Base-by-base conservation (phyloP, 2,797 vertebrate genomes). In the Otus scops region DNA sequence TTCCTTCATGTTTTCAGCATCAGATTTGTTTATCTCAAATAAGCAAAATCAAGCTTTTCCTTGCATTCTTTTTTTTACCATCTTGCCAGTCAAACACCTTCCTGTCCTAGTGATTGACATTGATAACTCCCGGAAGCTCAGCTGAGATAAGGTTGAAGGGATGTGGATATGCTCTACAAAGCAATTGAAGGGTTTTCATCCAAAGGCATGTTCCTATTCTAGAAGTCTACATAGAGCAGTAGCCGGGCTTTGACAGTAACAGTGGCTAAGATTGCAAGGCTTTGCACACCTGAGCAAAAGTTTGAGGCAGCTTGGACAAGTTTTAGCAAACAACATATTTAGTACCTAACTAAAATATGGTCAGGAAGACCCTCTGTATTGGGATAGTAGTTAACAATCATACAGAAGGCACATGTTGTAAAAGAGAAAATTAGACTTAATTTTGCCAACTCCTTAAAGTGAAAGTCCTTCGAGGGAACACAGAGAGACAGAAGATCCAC, bases 91-190 rank as follows among this genome's bases (percentile, higher is more conserved):
- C 41, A 82, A 80, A 51, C 4, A 41, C 5, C 30, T 88, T 92
- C 11, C 24, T 74, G 17, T 67, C n/a, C 43, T 36, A 19, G 6
- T 34, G 15, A 21, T 10, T 11, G 0, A 6, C 7, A 5, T 0
- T 28, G 60, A 24, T n/a, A 74, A 2, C 26, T 59, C 43, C 60
- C 38, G 47, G 34, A 77, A 77, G n/a, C 45, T 63, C 64, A 5
- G 1, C 48, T 75, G 69, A 65, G 22, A 8, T 51, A 34, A 63
- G 13, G 20, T 11, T 68, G 36, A 70, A 77, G 17, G 86, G 22
- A 47, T 65, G 34, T 11, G 23, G 64, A n/a, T 9, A 20, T 1
- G 3, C 26, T 26, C 47, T 85, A 39, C 32, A 60, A 63, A 20
- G 21, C 24, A 70, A 22, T 2, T 24, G 50, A 81, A 89, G 10